Conservation (phyloP, 1,140 invertebrate species). For the Lepidurus arcticus region DNA sequence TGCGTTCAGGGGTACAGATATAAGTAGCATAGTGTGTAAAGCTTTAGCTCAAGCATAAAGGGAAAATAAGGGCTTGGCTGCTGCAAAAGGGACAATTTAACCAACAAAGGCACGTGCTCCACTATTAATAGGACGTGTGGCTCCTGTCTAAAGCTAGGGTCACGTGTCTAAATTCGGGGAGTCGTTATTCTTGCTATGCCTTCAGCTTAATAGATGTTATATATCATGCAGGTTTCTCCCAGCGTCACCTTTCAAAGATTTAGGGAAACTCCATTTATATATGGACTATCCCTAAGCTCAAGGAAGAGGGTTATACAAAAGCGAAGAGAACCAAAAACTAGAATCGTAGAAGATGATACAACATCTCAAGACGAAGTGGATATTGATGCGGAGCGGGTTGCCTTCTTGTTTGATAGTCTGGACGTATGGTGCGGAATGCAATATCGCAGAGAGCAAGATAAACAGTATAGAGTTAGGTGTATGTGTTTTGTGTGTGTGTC, state of each 20-base stretch:
- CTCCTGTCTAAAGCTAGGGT: background rate
- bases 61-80: background rate
- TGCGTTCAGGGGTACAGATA: background rate
- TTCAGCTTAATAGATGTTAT: background rate
- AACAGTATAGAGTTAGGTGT: conserved; percentile 19
- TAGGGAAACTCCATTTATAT: background rate
- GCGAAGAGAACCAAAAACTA: background rate
- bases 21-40: conserved; percentile 4
- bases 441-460: conserved; percentile 21
- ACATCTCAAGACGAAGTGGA: background rate
- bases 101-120: conserved; percentile 12
- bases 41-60: conserved; percentile 13
- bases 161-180: background rate
- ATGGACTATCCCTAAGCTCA: too few species aligned
- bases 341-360: conserved; percentile 6
- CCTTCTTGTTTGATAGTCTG: conserved; percentile 2
- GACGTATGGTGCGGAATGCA: background rate
- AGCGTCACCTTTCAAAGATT: background rate
- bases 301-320: background rate
- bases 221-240: background rate
- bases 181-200: background rate
- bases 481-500: background rate
- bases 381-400: conserved; percentile 14
- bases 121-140: conserved; percentile 18
- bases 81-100: conserved; percentile 13